Percentiles rank a stretch among this genome's conserved stretches.
phyloP scores from a whole-genome alignment of 2,113 vertebrate species.

The Stegostoma tigrinum region DNA sequence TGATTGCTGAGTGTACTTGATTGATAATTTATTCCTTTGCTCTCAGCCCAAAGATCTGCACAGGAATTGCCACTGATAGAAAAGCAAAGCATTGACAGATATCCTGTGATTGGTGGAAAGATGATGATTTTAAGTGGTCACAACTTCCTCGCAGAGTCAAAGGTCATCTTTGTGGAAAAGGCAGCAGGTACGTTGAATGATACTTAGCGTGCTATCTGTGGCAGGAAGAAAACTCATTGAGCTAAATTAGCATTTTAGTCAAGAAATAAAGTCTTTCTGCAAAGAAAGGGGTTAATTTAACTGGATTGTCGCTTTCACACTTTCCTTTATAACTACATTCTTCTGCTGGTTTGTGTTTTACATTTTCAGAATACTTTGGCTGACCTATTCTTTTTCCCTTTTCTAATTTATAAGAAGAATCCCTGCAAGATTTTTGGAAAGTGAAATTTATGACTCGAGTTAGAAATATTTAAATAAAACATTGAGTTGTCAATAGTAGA shows the following conservation, averaged over 20 bases:
- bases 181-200: constrained; percentile 74
- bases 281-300: not conserved
- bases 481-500: not conserved
- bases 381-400: not conserved
- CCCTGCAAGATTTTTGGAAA: not conserved
- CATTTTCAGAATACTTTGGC: not conserved
- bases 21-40: constrained; percentile 37
- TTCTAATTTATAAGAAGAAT: not conserved
- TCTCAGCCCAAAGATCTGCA: constrained; percentile 85
- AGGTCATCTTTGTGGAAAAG: constrained; percentile 96
- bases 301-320: not conserved
- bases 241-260: not conserved
- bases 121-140: constrained; percentile 86
- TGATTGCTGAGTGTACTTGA: not conserved
- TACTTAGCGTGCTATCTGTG: not conserved
- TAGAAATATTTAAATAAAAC: not conserved
- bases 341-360: not conserved
- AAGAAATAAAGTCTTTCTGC: not conserved
- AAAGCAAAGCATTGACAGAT: constrained; percentile 85
- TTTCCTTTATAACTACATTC: not conserved
- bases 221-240: not conserved
- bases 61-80: constrained; percentile 96
- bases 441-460: not conserved
- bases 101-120: constrained; percentile 77
- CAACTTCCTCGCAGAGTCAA: constrained; percentile 92